These are phyloP conservation scores for Eurois occulta DNA, from an alignment of 2,888 invertebrate genomes.

Conservation along the genomic window DNA sequence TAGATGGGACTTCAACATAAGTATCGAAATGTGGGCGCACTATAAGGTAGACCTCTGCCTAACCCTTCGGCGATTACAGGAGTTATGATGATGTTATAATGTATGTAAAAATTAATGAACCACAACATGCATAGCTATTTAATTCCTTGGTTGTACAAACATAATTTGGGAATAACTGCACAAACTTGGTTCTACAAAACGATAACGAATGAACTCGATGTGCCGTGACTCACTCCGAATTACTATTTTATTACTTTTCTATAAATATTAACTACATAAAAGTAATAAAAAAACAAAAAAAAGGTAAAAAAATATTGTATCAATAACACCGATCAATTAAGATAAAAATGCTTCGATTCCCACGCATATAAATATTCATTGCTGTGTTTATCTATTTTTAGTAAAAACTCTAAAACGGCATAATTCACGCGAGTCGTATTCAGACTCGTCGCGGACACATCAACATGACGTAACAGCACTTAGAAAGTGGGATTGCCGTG, in stretches of 20 bases:
- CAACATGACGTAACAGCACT: not conserved
- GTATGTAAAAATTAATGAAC: too few relatives aligned
- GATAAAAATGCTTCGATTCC: not conserved
- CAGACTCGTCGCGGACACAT: too few relatives aligned
- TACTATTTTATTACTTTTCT: not conserved
- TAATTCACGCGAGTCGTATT: not conserved
- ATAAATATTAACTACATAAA: too few relatives aligned
- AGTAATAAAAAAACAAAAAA: too few relatives aligned
- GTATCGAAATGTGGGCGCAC: too few relatives aligned
- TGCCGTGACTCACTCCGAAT: not conserved
- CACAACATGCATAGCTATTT: too few relatives aligned
- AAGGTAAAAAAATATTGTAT: not conserved
- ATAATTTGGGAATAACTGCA: not conserved
- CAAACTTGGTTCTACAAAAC: too few relatives aligned
- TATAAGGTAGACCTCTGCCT: too few relatives aligned
- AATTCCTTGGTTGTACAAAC: not conserved
- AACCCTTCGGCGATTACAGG: too few relatives aligned
- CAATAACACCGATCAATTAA: not conserved
- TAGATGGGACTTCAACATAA: too few relatives aligned
- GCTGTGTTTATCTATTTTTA: not conserved
- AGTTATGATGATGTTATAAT: too few relatives aligned
- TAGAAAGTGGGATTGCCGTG: slow-evolving; percentile 23
- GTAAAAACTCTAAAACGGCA: not conserved
- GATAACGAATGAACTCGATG: not conserved
- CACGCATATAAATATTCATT: slow-evolving; percentile 3